phyloP scores from a whole-genome alignment of 53 echinoderm and acorn worm species.

The Temnopleurus reevesii region DNA sequence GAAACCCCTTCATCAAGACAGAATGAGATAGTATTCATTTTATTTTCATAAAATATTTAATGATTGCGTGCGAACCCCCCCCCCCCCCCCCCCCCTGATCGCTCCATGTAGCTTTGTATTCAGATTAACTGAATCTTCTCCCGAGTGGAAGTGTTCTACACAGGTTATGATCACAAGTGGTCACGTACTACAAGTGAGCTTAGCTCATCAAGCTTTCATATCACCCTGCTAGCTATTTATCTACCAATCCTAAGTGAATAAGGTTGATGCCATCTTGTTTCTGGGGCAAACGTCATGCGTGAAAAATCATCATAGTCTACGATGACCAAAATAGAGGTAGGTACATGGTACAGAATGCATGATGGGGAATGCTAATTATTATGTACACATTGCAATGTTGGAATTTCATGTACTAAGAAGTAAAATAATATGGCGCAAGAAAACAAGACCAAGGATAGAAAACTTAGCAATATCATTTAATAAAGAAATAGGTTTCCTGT shows the following conservation, averaged over 20 bases:
- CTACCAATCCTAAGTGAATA: neutral
- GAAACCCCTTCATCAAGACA: too few species aligned
- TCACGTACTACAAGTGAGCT: neutral
- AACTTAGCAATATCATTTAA: too few species aligned
- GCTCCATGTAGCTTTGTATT: too few species aligned
- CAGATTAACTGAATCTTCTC: too few species aligned
- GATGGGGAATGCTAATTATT: neutral
- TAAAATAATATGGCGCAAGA: neutral
- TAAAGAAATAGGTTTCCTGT: too few species aligned
- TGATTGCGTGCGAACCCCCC: too few species aligned
- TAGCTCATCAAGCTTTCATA: neutral
- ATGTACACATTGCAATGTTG: neutral
- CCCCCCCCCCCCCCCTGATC: too few species aligned
- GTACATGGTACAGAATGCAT: neutral
- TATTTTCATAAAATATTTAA: too few species aligned
- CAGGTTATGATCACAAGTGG: neutral
- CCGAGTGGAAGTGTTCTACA: too few species aligned
- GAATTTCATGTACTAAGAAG: neutral
- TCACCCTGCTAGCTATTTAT: neutral
- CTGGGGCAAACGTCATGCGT: neutral
- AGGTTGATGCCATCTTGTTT: conserved; percentile 22
- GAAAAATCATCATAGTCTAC: neutral
- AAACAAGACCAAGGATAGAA: too few species aligned
- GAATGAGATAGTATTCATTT: too few species aligned
- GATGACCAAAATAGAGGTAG: neutral